Evolutionary conservation across 2,113 vertebrate genomes (phyloP), one percentile per base, ranked within the genome.

Genomic region (Dermatemys mawii): DNA sequence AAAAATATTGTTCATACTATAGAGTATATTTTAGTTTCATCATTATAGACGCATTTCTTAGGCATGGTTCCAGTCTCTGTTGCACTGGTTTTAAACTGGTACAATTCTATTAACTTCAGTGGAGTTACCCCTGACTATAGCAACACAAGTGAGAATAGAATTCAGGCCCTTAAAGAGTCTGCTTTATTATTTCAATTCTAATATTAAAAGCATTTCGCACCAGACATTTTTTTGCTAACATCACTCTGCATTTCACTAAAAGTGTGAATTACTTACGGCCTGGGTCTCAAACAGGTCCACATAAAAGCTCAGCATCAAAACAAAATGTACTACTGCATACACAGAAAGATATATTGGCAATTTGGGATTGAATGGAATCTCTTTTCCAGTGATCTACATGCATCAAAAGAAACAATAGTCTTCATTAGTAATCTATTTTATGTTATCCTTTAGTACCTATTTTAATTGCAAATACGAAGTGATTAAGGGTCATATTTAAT

Each of bases 381-480:
- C 99, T 80, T 99, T 94, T 82, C 99, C 99, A 12, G 98, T 99
- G 63, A 99, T 75, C 99, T 99, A 95, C 32, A 57, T 32, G 32
- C 89, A 96, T 49, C 83, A 90, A 96, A 57, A 94, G 2, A 97
- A 60, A 86, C 16, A 87, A 44, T 0, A 91, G 11, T 12, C 4
- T 85, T 93, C 63, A 92, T 84, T n/a, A 89, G 11, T 41, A 24
- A 81, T 38, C 19, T 49, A 16, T 13, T 92, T 2, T 2, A 76
- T 84, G 16, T 9, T 91, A 73, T 38, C 91, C 19, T 44, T 92
- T 79, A 89, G 9, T 22, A 83, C 19, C 80, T 75, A 87, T 5
- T 41, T 76, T 27, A 91, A 11, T 50, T 88, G 53, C 0, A 85
- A 92, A 85, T 3, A 83, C 11, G 90, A 54, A 91, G 78, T 57